Base-by-base conservation (phyloP, 2,888 invertebrate species). In the Drosophila maculinotata region DNA sequence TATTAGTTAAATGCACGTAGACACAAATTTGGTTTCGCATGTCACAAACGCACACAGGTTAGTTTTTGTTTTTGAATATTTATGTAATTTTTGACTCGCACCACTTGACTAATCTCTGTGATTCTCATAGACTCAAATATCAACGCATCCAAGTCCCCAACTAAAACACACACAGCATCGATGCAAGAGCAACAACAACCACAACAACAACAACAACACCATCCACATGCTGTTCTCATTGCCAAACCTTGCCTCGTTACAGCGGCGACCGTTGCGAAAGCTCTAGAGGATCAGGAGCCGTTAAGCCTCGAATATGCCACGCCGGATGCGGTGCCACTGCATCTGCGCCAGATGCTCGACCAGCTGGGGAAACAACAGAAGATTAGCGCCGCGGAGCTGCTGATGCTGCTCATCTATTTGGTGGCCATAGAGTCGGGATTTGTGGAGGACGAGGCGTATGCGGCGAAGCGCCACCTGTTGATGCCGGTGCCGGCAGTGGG, bases 401-500 rank as follows among this genome's bases (percentile, higher is more conserved):
- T 91, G 1, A 35, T 88, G 12, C 42, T 85, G 45, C 72, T 91
- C n/a, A 77, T 89, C 36, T 91, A 91, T 69, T 64, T 79, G 36
- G 66, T 91, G 30, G 90, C 89, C 0, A 47, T 91, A 45, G 92
- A 91, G 66, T 78, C 83, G 14, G 91, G 90, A 3, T 91, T 86
- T 57, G 79, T 79, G 9, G 74, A 77, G 10, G 54, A 78, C 7
- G 30, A 66, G 1, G 79, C 73, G 10, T 83, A 76, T 56, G 44
- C 45, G 44, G 60, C 67, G 48, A 63, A 60, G 2, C 49, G 62
- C 0, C 36, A 76, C 10, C 38, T 38, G n/a, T 4, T 72, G n/a
- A 51, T 64, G 3, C 58, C 65, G 0, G 75, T 88, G 47, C 62
- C 87, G 3, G 52, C 83, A 0, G 79, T 71, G 0, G 69, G 78